A percentile compares a stretch with the other conserved stretches of the same genome.
These are phyloP conservation scores for Cynoglossus semilaevis DNA, from an alignment of 2,113 vertebrate species.

Conservation along the genomic window DNA sequence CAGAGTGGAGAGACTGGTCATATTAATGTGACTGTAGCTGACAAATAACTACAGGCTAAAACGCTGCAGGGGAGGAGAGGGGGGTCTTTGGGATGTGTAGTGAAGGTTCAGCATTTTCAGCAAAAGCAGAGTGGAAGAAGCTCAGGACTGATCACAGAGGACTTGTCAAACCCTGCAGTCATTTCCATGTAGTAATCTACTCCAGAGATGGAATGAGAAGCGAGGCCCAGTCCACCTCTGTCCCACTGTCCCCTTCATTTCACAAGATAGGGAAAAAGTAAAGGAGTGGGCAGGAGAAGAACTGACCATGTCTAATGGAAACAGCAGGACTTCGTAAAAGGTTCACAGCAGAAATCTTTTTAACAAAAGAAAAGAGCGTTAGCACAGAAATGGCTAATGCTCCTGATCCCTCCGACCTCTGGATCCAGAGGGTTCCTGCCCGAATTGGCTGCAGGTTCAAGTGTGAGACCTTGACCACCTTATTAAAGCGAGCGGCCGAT, in stretches of 20 bases:
- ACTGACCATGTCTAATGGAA: conserved; percentile 21
- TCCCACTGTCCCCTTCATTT: conserved; percentile 11
- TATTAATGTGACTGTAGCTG: conserved; percentile 21
- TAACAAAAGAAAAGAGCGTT: neutral
- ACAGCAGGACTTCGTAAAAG: conserved; percentile 2
- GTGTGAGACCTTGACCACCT: conserved; percentile 45
- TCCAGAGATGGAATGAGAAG: conserved; percentile 59
- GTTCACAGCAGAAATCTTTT: too few relatives aligned
- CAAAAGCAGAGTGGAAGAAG: conserved; percentile 18
- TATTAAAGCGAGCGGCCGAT: conserved; percentile 42
- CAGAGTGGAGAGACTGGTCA: conserved; percentile 22
- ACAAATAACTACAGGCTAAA: conserved; percentile 8
- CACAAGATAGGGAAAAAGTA: neutral
- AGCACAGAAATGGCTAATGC: conserved; percentile 2
- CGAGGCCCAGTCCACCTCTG: conserved; percentile 40
- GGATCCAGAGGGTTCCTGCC: conserved; percentile 1
- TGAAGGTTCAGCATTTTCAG: conserved; percentile 12
- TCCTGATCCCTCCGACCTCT: conserved; percentile 21
- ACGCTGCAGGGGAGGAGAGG: conserved; percentile 5
- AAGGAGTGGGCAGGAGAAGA: conserved; percentile 7
- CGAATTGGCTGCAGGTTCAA: conserved; percentile 39
- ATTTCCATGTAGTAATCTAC: conserved; percentile 64
- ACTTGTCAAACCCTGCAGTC: conserved; percentile 36
- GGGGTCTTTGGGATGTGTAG: conserved; percentile 18
- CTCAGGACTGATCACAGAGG: conserved; percentile 37